These are phyloP conservation scores for Aradus depressus DNA, from an alignment of 2,888 invertebrate species.

Conservation along the genomic window DNA sequence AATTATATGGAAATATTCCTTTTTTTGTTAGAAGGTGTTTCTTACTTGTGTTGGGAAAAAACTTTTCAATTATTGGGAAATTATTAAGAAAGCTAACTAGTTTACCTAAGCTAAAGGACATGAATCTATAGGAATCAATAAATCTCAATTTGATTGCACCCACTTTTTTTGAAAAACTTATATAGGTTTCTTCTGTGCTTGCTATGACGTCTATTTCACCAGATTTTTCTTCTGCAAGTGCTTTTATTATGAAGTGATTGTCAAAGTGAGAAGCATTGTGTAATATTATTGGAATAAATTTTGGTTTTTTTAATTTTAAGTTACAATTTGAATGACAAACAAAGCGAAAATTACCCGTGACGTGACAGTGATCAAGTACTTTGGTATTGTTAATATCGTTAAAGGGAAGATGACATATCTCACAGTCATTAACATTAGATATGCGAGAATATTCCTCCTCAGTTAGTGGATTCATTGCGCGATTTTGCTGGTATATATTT, in stretches of 20 bases:
- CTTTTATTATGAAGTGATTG: conserved; percentile 29
- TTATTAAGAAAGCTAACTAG: not conserved
- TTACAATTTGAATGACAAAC: conserved; percentile 33
- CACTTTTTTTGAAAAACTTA: conserved; percentile 4
- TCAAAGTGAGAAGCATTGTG: conserved; percentile 26
- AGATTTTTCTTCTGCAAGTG: conserved; percentile 23
- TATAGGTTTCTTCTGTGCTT: conserved; percentile 4
- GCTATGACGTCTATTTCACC: conserved; percentile 8
- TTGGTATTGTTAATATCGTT: too few relatives aligned
- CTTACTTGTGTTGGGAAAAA: conserved; percentile 7
- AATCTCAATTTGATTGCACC: conserved; percentile 2
- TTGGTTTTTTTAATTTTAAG: conserved; percentile 32
- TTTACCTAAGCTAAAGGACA: not conserved
- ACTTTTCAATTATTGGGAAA: conserved; percentile 9
- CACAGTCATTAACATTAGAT: too few relatives aligned
- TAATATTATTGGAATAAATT: conserved; percentile 33
- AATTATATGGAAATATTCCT: conserved; percentile 28
- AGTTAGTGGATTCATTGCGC: too few relatives aligned
- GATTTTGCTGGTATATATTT: too few relatives aligned
- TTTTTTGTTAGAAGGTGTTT: conserved; percentile 12
- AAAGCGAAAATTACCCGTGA: conserved; percentile 32
- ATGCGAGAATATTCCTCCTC: too few relatives aligned
- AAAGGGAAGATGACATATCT: too few relatives aligned
- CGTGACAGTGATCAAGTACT: conserved; percentile 33
- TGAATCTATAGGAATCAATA: conserved; percentile 10